phyloP scores from a whole-genome alignment of 2,888 invertebrate species.

The Pachydiplax longipennis region DNA sequence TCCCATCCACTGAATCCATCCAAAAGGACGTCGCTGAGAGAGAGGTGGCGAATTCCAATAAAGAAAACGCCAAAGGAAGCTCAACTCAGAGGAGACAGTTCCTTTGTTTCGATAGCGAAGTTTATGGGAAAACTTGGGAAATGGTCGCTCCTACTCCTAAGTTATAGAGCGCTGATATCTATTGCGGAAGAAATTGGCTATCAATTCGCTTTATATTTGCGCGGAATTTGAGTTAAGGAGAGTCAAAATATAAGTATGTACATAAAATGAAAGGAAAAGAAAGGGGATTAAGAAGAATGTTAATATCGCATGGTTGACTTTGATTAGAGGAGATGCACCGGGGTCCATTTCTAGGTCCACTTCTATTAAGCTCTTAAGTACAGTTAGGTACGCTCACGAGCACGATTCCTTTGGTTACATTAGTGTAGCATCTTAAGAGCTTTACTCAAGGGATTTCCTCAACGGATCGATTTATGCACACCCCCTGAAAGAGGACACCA shows the following conservation, averaged over 20 bases:
- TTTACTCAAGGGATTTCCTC: neutral
- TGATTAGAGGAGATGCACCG: too few relatives aligned
- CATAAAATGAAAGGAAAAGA: too few relatives aligned
- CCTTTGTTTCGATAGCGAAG: neutral
- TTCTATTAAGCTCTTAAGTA: too few relatives aligned
- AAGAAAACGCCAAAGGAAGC: neutral
- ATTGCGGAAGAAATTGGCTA: too few relatives aligned
- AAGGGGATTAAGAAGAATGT: too few relatives aligned
- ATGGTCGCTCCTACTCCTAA: neutral
- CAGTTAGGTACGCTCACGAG: too few relatives aligned
- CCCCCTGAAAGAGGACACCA: neutral
- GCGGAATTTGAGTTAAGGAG: too few relatives aligned
- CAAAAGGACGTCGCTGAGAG: neutral
- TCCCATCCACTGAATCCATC: neutral
- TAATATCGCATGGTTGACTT: too few relatives aligned
- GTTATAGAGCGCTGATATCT: too few relatives aligned
- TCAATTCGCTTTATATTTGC: too few relatives aligned
- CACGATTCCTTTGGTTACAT: neutral
- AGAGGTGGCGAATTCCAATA: neutral
- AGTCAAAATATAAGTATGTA: too few relatives aligned
- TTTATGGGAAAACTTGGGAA: neutral
- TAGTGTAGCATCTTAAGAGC: neutral
- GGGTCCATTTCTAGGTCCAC: too few relatives aligned
- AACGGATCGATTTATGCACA: neutral
- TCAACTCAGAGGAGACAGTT: neutral